These are phyloP conservation scores for Motacilla alba DNA, from an alignment of 2,113 vertebrate genomes.

Conservation along the genomic window DNA sequence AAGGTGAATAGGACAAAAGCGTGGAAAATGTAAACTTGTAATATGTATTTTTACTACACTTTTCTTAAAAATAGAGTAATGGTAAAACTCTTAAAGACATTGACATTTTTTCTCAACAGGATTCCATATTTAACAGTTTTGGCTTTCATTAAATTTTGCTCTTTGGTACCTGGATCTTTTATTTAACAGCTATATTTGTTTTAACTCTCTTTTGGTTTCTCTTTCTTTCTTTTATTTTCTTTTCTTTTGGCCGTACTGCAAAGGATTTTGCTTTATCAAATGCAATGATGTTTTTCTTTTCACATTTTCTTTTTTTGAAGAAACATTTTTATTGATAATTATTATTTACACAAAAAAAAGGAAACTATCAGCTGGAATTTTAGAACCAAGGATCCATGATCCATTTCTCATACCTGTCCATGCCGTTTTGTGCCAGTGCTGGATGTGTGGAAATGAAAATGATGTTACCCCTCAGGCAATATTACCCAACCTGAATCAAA, in stretches of 20 bases:
- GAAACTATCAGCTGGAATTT: slow-evolving; percentile 66
- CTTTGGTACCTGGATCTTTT: slow-evolving; percentile 83
- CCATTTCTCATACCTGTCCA: slow-evolving; percentile 67
- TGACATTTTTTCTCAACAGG: slow-evolving; percentile 82
- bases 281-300: slow-evolving; percentile 41
- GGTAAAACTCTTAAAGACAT: slow-evolving; percentile 74
- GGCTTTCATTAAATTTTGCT: slow-evolving; percentile 85
- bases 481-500: slow-evolving; percentile 51
- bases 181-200: slow-evolving; percentile 78
- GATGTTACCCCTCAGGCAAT: slow-evolving; percentile 53
- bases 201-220: slow-evolving; percentile 64
- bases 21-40: slow-evolving; percentile 80
- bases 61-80: slow-evolving; percentile 85
- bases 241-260: neutral
- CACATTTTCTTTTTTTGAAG: slow-evolving; percentile 58
- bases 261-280: slow-evolving; percentile 31
- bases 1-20: slow-evolving; percentile 41
- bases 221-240: neutral
- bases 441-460: slow-evolving; percentile 48
- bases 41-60: slow-evolving; percentile 87
- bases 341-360: slow-evolving; percentile 63
- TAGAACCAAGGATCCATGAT: slow-evolving; percentile 70
- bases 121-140: slow-evolving; percentile 80
- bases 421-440: slow-evolving; percentile 70
- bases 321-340: slow-evolving; percentile 39